Evolutionary conservation across 2,113 vertebrate genomes (phyloP).

Genomic region (Tragelaphus buxtoni): DNA sequence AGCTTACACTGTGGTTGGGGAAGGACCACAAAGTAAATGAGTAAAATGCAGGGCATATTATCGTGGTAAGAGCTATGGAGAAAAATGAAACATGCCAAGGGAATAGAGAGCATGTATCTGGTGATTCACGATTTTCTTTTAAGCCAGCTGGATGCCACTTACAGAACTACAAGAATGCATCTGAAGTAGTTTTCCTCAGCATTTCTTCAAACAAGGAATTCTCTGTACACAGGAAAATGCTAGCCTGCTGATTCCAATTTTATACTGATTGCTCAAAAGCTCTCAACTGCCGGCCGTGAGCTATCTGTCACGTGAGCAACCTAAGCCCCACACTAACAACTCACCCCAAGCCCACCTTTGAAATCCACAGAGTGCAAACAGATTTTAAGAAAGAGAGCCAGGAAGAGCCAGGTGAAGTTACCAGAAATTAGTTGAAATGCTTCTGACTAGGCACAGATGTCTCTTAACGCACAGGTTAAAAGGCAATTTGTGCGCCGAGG

Average conservation of each 20-base stretch:
- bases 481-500: background rate
- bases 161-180: background rate
- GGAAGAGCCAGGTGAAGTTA: background rate
- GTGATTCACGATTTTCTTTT: background rate
- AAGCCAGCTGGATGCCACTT: background rate
- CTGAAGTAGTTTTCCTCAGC: background rate
- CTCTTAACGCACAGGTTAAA: background rate
- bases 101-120: background rate
- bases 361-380: background rate
- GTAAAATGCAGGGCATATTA: background rate
- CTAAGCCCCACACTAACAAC: background rate
- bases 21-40: background rate
- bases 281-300: background rate
- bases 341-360: background rate
- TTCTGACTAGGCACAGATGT: background rate
- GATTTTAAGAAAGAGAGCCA: background rate
- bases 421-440: background rate
- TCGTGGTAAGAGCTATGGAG: background rate
- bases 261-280: background rate
- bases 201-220: background rate
- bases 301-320: background rate
- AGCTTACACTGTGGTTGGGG: background rate
- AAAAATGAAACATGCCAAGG: background rate
- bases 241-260: background rate
- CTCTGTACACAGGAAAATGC: background rate